A percentile compares a stretch with the other conserved stretches of the same genome.
Evolutionary conservation across 1,140 invertebrate species (phyloP).

Genomic region (Agrilus planipennis): DNA sequence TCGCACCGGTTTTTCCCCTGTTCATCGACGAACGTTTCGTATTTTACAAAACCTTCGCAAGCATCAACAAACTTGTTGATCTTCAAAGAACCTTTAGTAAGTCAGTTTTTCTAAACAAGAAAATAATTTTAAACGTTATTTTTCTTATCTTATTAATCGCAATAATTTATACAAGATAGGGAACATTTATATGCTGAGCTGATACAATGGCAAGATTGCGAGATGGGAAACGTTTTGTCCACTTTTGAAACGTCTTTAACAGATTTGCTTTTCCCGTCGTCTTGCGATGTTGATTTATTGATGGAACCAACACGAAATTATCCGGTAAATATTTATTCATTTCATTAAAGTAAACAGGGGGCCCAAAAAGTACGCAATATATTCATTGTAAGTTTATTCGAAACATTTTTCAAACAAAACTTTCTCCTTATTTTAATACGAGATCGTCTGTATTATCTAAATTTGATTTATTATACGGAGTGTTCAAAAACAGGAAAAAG

Average conservation of each 20-base stretch:
- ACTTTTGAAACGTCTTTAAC: conserved; percentile 48
- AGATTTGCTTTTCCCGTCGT: conserved; percentile 48
- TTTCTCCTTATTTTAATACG: no score
- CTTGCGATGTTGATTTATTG: conserved; percentile 48
- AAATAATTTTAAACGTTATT: no score
- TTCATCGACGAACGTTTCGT: conserved; percentile 50
- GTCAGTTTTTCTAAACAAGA: conserved; percentile 6
- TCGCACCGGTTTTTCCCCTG: conserved; percentile 50
- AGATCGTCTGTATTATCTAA: no score
- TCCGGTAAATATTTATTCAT: conserved; percentile 43
- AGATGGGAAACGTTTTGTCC: conserved; percentile 41
- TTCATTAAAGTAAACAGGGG: no score
- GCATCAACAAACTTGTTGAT: conserved; percentile 37
- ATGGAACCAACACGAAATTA: conserved; percentile 51
- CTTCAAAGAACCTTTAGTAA: conserved; percentile 27
- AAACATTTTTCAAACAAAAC: no score
- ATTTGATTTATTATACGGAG: no score
- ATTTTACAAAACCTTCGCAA: conserved; percentile 48
- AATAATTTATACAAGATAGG: conserved; percentile 31
- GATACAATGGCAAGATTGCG: conserved; percentile 45
- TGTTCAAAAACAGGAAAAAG: no score
- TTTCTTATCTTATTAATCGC: conserved; percentile 7
- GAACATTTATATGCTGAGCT: conserved; percentile 49
- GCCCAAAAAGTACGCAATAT: no score
- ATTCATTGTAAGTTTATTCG: no score